These are phyloP conservation scores for Paragorgia papillata DNA, from an alignment of 92 coral and sea anemone genomes.

Conservation along the genomic window DNA sequence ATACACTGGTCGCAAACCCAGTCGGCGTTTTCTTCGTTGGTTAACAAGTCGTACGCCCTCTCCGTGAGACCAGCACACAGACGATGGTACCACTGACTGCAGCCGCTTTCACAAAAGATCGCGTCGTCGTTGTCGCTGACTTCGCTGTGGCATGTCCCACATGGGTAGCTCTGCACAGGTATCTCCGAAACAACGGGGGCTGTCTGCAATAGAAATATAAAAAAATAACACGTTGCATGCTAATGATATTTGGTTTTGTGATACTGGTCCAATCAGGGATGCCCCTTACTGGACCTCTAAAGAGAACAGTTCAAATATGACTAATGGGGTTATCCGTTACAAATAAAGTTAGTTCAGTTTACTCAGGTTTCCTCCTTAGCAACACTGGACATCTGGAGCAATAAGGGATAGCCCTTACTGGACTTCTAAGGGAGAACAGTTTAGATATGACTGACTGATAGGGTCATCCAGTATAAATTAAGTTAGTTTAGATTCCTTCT, in stretches of 20 bases:
- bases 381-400: too few species aligned
- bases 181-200: constrained; percentile 23
- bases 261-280: too few species aligned
- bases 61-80: constrained; percentile 95
- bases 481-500: too few species aligned
- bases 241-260: neutral
- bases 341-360: too few species aligned
- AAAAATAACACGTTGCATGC: neutral
- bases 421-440: too few species aligned
- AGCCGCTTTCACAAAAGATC: constrained; percentile 94
- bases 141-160: constrained; percentile 93
- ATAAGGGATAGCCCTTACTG: too few species aligned
- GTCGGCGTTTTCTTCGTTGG: constrained; percentile 89
- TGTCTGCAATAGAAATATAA: neutral
- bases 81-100: constrained; percentile 96
- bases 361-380: too few species aligned
- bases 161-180: constrained; percentile 79
- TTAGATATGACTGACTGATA: too few species aligned
- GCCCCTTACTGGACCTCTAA: too few species aligned
- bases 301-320: too few species aligned
- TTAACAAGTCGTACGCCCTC: constrained; percentile 81
- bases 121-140: constrained; percentile 98
- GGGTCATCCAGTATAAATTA: too few species aligned
- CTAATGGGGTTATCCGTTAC: too few species aligned
- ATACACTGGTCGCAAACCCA: constrained; percentile 98